A percentile compares a stretch with the other conserved stretches of the same genome.
Conservation (phyloP, 2,888 invertebrate genomes). For the Geophilus truncorum region DNA sequence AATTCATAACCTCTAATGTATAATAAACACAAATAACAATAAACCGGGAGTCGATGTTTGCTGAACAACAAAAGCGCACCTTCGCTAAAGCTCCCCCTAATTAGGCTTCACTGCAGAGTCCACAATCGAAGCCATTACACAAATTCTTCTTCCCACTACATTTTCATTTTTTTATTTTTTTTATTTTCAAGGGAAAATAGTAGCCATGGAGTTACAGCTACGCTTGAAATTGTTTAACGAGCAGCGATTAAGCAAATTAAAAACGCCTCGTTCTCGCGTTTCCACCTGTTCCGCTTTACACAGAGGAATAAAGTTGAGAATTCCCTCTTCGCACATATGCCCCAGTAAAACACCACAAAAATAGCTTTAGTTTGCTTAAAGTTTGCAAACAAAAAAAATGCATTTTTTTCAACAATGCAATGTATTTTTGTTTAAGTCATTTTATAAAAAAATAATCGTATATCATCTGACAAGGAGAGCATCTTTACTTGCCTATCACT, state of each 20-base stretch:
- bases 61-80: neutral
- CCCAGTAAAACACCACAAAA: too few species aligned
- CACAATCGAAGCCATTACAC: slow-evolving; percentile 13
- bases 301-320: neutral
- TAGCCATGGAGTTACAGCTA: neutral
- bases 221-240: neutral
- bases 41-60: neutral
- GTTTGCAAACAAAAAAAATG: too few species aligned
- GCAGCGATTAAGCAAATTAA: slow-evolving; percentile 3
- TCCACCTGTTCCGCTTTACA: neutral
- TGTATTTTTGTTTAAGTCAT: too few species aligned
- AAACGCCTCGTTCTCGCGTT: neutral
- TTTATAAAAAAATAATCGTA: too few species aligned
- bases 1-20: neutral
- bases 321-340: too few species aligned
- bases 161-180: neutral
- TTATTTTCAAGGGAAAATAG: too few species aligned
- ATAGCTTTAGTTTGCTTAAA: too few species aligned
- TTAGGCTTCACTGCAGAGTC: neutral
- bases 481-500: too few species aligned
- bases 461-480: too few species aligned
- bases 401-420: too few species aligned
- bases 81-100: neutral
- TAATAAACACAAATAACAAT: slow-evolving; percentile 21
- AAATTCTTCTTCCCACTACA: neutral